Evolutionary conservation across 1,140 invertebrate species (phyloP), one percentile per base, ranked within the genome.

Genomic region (Lasioglossum baleicum): DNA sequence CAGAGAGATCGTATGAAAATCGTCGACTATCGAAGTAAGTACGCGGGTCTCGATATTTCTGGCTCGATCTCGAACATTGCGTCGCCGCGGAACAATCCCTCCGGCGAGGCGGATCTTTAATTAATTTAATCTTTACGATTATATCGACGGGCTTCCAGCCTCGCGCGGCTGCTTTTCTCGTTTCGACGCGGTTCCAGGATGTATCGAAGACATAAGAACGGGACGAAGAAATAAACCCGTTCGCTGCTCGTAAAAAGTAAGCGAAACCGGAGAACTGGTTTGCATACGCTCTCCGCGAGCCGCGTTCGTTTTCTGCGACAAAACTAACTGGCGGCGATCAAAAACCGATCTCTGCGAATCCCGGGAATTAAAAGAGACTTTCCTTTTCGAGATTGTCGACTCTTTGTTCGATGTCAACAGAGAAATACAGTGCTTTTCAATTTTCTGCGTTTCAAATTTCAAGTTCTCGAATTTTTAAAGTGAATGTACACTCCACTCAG

Each of bases 181-280:
- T 70, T 56, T 70, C 68, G 68, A 56, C 68, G 51, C 51, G 56
- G 68, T 70, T 58, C 48, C 51, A n/a, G 31, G 51, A 70, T 20
- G 68, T 26, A 31, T 70, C 51, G 48, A 70, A 70, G 51, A 56
- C 40, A 40, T 48, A 44, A n/a, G 72, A 65, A 31, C 63, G 44
- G 13, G 44, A 64, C 72, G 72, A 56, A 40, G 72, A 65, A 64
- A 75, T 75, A 75, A 75, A 75, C 72, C 63, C 72, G 61, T 75
- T 56, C 61, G 72, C 72, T 66, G 72, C 72, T 75, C 72, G 72
- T 75, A 75, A 75, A 75, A 75, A 65, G 72, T 75, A 75, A 75
- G 72, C 61, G 72, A 75, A 64, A 75, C 61, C 63, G 53, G 72
- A 56, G 65, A 75, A 75, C 72, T 65, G 72, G 72, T 75, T 75